A percentile compares a stretch with the other conserved stretches of the same genome.
Conservation (phyloP, 2,888 invertebrate genomes). For the Temnothorax unifasciatus region DNA sequence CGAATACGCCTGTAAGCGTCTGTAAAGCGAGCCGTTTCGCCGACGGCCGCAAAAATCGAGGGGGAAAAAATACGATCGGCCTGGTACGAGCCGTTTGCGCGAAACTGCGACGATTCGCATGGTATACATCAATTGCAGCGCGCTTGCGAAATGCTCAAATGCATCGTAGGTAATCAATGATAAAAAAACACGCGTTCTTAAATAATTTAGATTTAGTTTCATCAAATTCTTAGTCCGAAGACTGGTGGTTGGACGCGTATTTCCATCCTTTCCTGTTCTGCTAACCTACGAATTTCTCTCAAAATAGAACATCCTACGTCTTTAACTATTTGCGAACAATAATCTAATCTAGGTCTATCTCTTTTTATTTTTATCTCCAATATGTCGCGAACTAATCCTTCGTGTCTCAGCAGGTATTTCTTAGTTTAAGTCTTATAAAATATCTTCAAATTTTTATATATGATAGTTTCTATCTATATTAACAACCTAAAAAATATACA, state of each 20-base stretch:
- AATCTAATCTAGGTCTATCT: no score
- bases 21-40: constrained; percentile 39
- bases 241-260: no score
- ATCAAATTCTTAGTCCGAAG: no score
- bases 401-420: no score
- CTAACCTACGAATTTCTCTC: no score
- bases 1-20: constrained; percentile 36
- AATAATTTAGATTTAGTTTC: neutral
- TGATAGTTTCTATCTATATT: neutral
- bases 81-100: neutral
- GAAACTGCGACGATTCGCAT: constrained; percentile 2
- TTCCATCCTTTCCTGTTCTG: no score
- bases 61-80: constrained; percentile 25
- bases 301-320: no score
- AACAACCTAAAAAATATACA: neutral
- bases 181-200: neutral
- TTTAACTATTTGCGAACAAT: no score
- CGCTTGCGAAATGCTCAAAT: neutral
- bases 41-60: constrained; percentile 24
- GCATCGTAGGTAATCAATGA: neutral
- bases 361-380: no score
- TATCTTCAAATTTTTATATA: neutral
- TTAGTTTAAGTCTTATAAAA: neutral
- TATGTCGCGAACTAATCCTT: no score
- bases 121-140: neutral